Percentiles rank a stretch among this genome's conserved stretches.
Evolutionary conservation across 2,113 vertebrate species (phyloP).

Genomic region (Rynchops niger): DNA sequence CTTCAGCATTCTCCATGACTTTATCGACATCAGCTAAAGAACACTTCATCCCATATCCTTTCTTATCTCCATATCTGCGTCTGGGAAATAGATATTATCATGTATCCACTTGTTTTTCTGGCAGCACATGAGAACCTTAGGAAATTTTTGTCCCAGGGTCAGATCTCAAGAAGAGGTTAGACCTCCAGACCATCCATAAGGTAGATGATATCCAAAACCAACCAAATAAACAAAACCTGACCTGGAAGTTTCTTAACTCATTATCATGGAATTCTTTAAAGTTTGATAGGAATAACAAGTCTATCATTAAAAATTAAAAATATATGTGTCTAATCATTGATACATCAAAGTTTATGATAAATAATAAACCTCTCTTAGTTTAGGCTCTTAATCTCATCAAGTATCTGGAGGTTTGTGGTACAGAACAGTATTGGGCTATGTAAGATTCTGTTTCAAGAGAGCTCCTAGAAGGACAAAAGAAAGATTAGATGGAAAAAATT

Average conservation of each 20-base stretch:
- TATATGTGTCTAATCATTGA: background rate
- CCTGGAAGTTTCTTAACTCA: background rate
- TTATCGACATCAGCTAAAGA: background rate
- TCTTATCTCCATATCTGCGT: background rate
- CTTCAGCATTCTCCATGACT: background rate
- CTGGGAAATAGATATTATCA: background rate
- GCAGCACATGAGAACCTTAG: fast-evolving
- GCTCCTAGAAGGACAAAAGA: background rate
- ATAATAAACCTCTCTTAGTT: background rate
- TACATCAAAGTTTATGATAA: background rate
- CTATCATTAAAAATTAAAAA: background rate
- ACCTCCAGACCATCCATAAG: background rate
- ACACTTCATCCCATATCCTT: background rate
- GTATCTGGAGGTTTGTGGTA: background rate
- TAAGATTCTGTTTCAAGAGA: background rate
- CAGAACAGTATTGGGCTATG: background rate
- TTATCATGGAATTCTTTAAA: background rate
- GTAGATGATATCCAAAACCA: background rate
- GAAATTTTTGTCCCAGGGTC: background rate
- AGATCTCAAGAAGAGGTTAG: background rate
- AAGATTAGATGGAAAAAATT: background rate
- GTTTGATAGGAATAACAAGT: background rate
- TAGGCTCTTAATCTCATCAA: background rate
- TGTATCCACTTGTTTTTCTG: background rate
- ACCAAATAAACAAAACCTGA: background rate